Evolutionary conservation across 35 echinoderm and acorn worm species (phyloP), one percentile per base, ranked within the genome.

Genomic region (Heliocidaris erythrogramma): DNA sequence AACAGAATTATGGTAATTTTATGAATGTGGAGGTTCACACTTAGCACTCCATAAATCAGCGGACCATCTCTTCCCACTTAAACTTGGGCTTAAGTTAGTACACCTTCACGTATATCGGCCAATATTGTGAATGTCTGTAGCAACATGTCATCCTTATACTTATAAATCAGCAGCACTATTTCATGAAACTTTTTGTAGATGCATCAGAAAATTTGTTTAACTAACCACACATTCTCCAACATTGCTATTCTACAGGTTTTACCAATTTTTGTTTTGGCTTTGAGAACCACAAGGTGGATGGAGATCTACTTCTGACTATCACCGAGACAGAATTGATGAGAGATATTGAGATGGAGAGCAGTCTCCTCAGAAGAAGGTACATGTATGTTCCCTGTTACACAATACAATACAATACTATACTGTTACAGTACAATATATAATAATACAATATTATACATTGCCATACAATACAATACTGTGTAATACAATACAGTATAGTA

Each of bases 251-350:
- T 7, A 48, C 85, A 90, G 94, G 94, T 30, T 97, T 98, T 89
- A 14, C 31, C 4, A 85, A 86, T 7, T 98, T 98, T 69, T 86
- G 96, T 31, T 50, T 84, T 12, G 94, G 94, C 13, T 98, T 98
- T 94, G 91, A 95, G 27, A 95, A 95, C 35, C 94, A 99, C 94
- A 95, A 94, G 88, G 98, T 99, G 13, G 98, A 99, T 97, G 98
- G 98, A 10, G 95, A 99, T 92, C 92, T 99, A 48, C 90, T 99
- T 2, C 95, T 99, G 87, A 99, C 98, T 8, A 97, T 99, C 14
- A 96, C 98, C 27, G 96, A 96, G 32, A 94, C 95, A 12, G 98
- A 99, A 49, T 86, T 99, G 31, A 93, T 84, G 31, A 49, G 92
- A 27, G 98, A 99, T 92, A 94, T 97, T 86, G 95, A 97, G 90